Evolutionary conservation across 2,888 invertebrate species (phyloP).

Genomic region (Patella depressa): DNA sequence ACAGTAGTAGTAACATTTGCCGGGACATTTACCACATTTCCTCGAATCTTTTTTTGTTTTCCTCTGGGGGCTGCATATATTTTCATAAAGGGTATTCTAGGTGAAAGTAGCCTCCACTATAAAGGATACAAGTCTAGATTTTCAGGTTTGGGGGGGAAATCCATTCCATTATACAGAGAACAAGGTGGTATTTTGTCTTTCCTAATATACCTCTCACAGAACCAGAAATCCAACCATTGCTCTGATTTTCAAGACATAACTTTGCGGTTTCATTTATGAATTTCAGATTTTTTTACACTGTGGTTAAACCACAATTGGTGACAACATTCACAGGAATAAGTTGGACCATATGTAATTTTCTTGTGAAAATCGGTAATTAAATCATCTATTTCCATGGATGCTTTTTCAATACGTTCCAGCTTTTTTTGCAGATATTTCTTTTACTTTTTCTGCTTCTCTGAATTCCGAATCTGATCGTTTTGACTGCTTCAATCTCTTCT

Average conservation of each 20-base stretch:
- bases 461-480: neutral
- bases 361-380: neutral
- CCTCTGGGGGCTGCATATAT: conserved; percentile 2
- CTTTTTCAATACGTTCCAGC: neutral
- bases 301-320: neutral
- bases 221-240: neutral
- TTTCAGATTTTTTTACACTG: neutral
- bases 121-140: too few relatives aligned
- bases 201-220: neutral
- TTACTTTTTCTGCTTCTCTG: neutral
- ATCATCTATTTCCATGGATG: neutral
- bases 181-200: too few relatives aligned
- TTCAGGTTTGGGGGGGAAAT: too few relatives aligned
- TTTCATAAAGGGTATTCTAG: conserved; percentile 2
- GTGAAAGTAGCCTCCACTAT: neutral
- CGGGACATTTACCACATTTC: conserved; percentile 11
- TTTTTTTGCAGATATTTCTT: neutral
- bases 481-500: neutral
- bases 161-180: too few relatives aligned
- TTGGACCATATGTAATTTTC: neutral
- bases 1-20: conserved; percentile 7
- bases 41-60: neutral
- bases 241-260: neutral
- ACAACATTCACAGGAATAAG: neutral
- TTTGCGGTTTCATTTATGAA: neutral